phyloP scores from a whole-genome alignment of 2,888 invertebrate species.

The Ceratothoa steindachneri region DNA sequence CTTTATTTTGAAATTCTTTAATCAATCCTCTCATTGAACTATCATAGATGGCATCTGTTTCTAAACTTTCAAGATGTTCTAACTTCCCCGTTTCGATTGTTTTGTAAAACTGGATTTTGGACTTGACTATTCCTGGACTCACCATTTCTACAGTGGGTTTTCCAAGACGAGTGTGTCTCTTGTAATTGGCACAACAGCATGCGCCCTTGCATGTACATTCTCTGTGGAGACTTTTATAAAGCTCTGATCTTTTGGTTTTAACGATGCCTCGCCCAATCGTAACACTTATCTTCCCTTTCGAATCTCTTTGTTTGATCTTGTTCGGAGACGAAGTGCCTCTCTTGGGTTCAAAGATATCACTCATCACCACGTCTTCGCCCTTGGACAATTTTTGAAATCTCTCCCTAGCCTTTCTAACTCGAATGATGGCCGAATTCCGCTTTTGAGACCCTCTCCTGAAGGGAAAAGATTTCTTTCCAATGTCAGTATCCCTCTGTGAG shows the following conservation, averaged over 20 bases:
- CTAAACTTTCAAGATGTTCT: neutral
- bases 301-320: neutral
- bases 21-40: neutral
- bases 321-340: neutral
- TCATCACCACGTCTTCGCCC: constrained; percentile 10
- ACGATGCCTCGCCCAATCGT: constrained; percentile 37
- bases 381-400: constrained; percentile 33
- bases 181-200: neutral
- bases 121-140: neutral
- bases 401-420: constrained; percentile 32
- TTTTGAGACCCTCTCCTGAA: neutral
- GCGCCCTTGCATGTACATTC: neutral
- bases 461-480: neutral
- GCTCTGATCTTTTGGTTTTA: constrained; percentile 34
- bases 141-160: neutral
- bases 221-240: constrained; percentile 9
- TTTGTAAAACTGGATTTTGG: constrained; percentile 3
- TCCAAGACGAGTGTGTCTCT: neutral
- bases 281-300: neutral
- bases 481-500: neutral
- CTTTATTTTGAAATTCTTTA: neutral
- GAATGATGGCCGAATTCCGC: neutral
- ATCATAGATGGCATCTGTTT: neutral
- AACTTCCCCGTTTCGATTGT: neutral
- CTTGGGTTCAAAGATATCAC: constrained; percentile 14